These are phyloP conservation scores for Sinonovacula constricta DNA, from an alignment of 1,140 invertebrate genomes.

Conservation along the genomic window DNA sequence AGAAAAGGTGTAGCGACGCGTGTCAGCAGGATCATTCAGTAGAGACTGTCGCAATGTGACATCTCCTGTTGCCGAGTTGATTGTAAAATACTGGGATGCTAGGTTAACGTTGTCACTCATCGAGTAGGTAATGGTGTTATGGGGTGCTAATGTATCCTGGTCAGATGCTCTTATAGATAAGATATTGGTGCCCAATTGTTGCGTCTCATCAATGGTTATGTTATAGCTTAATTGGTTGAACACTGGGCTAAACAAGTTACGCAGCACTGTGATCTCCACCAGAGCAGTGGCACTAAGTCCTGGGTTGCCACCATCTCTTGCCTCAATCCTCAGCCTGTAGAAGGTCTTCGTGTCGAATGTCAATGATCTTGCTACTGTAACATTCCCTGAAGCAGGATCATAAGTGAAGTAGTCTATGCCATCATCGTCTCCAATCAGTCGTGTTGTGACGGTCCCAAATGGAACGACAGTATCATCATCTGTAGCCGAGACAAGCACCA, in stretches of 20 bases:
- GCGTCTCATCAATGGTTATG: slow-evolving; percentile 50
- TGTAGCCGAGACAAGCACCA: slow-evolving; percentile 51
- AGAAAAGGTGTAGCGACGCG: slow-evolving; percentile 14
- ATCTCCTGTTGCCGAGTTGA: slow-evolving; percentile 57
- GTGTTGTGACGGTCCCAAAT: slow-evolving; percentile 17
- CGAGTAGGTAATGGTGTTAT: slow-evolving; percentile 42
- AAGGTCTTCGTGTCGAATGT: slow-evolving; percentile 27
- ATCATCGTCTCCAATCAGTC: slow-evolving; percentile 35
- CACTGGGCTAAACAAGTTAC: slow-evolving; percentile 12
- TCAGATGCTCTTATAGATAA: slow-evolving; percentile 28
- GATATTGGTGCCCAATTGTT: slow-evolving; percentile 8
- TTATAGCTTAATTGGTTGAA: slow-evolving; percentile 23
- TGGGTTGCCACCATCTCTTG: slow-evolving; percentile 60
- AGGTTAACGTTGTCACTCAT: slow-evolving; percentile 29
- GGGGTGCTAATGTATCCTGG: not conserved
- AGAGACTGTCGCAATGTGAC: slow-evolving; percentile 58
- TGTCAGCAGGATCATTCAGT: slow-evolving; percentile 51
- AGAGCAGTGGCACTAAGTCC: slow-evolving; percentile 55
- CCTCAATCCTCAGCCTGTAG: slow-evolving; percentile 61
- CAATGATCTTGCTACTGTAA: slow-evolving; percentile 17
- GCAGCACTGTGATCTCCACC: slow-evolving; percentile 60
- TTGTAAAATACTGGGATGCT: slow-evolving; percentile 55
- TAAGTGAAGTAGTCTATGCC: slow-evolving; percentile 29
- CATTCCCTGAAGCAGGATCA: slow-evolving; percentile 22
- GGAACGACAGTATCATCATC: slow-evolving; percentile 59